phyloP scores from a whole-genome alignment of 2,888 invertebrate genomes.

The Cancer borealis region DNA sequence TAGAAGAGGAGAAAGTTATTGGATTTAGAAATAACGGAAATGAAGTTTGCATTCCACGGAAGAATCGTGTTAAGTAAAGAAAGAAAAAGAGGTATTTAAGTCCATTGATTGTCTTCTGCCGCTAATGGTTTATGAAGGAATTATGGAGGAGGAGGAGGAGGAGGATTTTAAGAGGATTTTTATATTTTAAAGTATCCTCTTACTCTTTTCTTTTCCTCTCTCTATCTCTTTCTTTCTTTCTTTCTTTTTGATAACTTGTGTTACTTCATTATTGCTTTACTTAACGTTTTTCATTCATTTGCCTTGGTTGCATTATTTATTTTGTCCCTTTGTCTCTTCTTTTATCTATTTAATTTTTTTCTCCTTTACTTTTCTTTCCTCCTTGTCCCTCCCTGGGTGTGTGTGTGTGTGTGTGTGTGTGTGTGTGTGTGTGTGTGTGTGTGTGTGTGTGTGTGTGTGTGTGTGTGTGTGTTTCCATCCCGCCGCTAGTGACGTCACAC shows the following conservation, averaged over 20 bases:
- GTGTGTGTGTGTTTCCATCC: background rate
- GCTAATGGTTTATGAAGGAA: background rate
- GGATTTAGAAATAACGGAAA: background rate
- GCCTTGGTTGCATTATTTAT: background rate
- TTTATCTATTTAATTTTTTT: background rate
- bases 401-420: background rate
- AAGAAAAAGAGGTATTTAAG: background rate
- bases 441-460: background rate
- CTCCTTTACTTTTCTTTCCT: background rate
- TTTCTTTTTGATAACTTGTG: background rate
- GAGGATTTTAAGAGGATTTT: background rate
- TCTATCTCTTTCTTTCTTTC: background rate
- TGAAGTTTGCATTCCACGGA: background rate
- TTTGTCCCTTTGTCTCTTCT: background rate
- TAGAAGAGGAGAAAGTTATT: background rate
- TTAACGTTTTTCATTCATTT: background rate
- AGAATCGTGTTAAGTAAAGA: background rate
- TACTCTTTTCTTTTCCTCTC: background rate
- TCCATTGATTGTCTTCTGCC: background rate
- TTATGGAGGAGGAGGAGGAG: background rate
- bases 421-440: background rate
- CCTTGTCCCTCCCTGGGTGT: background rate
- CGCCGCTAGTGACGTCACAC: background rate
- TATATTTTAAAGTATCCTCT: background rate
- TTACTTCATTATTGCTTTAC: background rate